Evolutionary conservation across 1,140 invertebrate genomes (phyloP), one percentile per base, ranked within the genome.

Genomic region (Danaus plexippus): DNA sequence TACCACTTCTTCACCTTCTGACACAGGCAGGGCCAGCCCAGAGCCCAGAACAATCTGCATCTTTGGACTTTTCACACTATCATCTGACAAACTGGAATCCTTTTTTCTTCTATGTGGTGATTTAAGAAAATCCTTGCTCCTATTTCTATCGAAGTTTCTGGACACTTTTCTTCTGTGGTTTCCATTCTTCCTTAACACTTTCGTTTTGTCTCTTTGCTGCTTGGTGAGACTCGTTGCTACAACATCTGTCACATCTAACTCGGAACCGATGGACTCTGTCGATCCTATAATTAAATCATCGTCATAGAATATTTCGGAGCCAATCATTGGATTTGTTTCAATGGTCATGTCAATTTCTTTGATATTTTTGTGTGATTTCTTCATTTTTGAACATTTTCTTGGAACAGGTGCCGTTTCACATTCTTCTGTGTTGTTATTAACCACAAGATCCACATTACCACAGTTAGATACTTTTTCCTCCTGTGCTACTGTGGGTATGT

Each of bases 1-100:
- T 77, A 90, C 89, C 64, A 90, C 88, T 89, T 90, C 86, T 73
- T 90, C 89, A 41, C 89, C 89, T 73, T 88, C 85, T 54, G 88
- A 89, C 8, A 90, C 69, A 47, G 88, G 87, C 57, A 90, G 77
- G 11, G 88, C 80, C 53, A 83, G 76, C 22, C 88, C 88, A 8
- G 88, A 87, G 1, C 88, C 85, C 15, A 89, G 82, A 2, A 88
- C 75, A 57, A 89, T 88, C 64, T 88, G 81, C 74, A 88, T 71
- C 47, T 87, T 76, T 42, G 79, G 78, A 63, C 75, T 87, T 51
- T 76, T 80, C n/a, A 64, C 47, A 65, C 66, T 77, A 6, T 79
- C 77, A 44, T 87, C 77, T 7, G 75, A 77, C 9, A 79, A 46
- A 51, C 57, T 70, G 1, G 79, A 79, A 45, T 78, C 73, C 51